These are phyloP conservation scores for Lagenorhynchus albirostris DNA, from an alignment of 2,113 vertebrate species.

Conservation along the genomic window DNA sequence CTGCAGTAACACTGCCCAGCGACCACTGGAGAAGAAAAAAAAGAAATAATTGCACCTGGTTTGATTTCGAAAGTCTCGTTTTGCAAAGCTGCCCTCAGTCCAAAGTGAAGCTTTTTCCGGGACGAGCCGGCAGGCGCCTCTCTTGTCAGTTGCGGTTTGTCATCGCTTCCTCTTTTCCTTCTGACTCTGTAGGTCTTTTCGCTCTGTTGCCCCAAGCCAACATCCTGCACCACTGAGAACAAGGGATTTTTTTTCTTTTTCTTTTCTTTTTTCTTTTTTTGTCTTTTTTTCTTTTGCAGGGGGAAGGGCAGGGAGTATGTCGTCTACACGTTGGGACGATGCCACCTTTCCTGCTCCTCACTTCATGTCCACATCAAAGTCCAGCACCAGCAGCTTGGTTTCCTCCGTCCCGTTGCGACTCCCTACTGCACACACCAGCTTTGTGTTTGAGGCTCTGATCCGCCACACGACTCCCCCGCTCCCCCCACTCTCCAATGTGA, in stretches of 20 bases:
- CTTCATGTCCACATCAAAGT: conserved; percentile 99
- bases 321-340: conserved; percentile 82
- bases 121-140: conserved; percentile 81
- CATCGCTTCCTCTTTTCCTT: conserved; percentile 81
- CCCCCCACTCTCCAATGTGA: conserved; percentile 98
- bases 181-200: conserved; percentile 87
- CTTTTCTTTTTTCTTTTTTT: conserved; percentile 64
- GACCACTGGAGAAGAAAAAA: conserved; percentile 79
- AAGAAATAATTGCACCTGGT: conserved; percentile 90
- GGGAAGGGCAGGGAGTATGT: conserved; percentile 80
- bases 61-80: conserved; percentile 88
- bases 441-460: conserved; percentile 98
- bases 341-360: conserved; percentile 84
- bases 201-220: conserved; percentile 87
- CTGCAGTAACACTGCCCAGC: conserved; percentile 64
- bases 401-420: conserved; percentile 99
- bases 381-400: conserved; percentile 99
- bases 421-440: conserved; percentile 98
- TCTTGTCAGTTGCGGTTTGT: conserved; percentile 83
- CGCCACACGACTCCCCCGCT: conserved; percentile 98
- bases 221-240: conserved; percentile 89
- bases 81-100: conserved; percentile 88
- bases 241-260: conserved; percentile 81
- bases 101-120: conserved; percentile 83
- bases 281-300: conserved; percentile 42